These are phyloP conservation scores for Podocnemis expansa DNA, from an alignment of 2,113 vertebrate species.

Conservation along the genomic window DNA sequence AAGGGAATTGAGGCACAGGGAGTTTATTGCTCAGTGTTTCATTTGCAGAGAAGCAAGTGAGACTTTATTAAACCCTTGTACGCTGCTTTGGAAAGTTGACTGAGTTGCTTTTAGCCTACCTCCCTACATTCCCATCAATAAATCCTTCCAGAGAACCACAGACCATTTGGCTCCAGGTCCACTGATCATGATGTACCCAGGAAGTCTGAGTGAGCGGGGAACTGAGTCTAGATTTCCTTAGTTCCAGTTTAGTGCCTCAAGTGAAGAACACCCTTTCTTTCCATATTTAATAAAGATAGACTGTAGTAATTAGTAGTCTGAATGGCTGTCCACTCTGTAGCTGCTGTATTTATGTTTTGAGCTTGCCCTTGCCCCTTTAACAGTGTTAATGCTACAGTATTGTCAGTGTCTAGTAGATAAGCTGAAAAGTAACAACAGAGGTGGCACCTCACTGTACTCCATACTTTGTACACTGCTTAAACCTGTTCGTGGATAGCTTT, in stretches of 20 bases:
- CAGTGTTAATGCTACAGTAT: background rate
- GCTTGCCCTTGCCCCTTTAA: background rate
- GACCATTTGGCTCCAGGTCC: background rate
- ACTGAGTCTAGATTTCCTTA: background rate
- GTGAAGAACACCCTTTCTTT: background rate
- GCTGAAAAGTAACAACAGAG: background rate
- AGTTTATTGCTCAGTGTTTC: background rate
- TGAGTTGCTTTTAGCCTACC: background rate
- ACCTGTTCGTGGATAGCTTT: background rate
- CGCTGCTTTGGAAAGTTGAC: background rate
- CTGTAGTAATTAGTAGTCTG: background rate
- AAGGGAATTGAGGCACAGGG: accelerated
- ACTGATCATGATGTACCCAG: background rate
- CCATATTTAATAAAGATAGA: background rate
- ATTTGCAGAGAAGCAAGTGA: background rate
- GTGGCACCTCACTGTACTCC: background rate
- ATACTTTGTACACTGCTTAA: background rate
- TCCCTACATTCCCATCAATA: background rate
- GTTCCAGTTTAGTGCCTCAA: background rate
- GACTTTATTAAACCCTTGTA: background rate
- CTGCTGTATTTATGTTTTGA: background rate
- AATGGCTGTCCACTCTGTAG: background rate
- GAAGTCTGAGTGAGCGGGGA: background rate
- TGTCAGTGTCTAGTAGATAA: background rate
- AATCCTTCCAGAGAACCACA: background rate